Evolutionary conservation across 2,113 vertebrate genomes (phyloP), one percentile per base, ranked within the genome.

Genomic region (Pygoscelis adeliae): DNA sequence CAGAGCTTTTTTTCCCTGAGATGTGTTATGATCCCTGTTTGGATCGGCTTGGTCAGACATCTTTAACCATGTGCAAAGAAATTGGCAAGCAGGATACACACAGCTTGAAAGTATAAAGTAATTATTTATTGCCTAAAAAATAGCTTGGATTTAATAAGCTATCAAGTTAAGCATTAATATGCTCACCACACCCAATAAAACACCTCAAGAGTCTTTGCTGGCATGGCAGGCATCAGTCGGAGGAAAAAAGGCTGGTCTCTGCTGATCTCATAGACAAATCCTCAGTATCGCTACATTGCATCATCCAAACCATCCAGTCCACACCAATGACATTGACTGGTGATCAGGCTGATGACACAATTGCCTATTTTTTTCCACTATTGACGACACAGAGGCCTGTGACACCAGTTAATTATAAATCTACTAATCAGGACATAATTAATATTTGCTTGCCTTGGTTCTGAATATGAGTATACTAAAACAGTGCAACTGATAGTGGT

Each of bases 311-410:
- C 5, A 66, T 7, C 40, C 61, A 65, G 29, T 27, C 42, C 9
- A 15, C 49, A 53, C 12, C 63, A 63, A 15, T 11, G 13, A 36
- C 2, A 44, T 0, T 8, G 46, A 17, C 30, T 46, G 52, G 30
- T 34, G 22, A 36, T 49, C 42, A 69, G 38, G 38, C 21, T 38
- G 30, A 85, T 0, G 0, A 67, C 7, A 67, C 8, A 46, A 36
- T 29, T 38, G n/a, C 32, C 34, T 58, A 12, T 2, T 78, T 74
- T 74, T 40, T 74, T 40, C 30, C 38, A 47, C 25, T 76, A 5
- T 7, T 47, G 27, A 14, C 3, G 11, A 58, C 32, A 50, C 34
- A 76, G 63, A 59, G 23, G n/a, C 66, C 30, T 67, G 53, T 36
- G 22, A 30, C 14, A 77, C 10, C 15, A 25, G 9, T 17, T 32